A percentile compares a stretch with the other conserved stretches of the same genome.
Evolutionary conservation across 1,140 invertebrate genomes (phyloP).

Genomic region (Hypothenemus hampei): DNA sequence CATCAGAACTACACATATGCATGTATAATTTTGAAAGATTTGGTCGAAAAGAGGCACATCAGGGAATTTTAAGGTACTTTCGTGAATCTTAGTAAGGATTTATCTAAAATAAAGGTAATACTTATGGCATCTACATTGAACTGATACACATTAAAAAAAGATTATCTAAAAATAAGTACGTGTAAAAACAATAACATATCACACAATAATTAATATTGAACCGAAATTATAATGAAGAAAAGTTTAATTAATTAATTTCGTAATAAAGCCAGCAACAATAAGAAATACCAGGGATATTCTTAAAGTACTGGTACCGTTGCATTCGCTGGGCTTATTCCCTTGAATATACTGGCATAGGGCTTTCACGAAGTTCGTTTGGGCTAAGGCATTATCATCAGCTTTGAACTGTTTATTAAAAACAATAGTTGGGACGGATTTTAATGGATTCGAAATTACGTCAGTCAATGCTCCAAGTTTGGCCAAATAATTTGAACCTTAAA

Average conservation of each 20-base stretch:
- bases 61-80: no score
- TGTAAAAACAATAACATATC: no score
- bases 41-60: no score
- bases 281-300: conserved; percentile 14
- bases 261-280: conserved; percentile 3
- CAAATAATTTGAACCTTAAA: conserved; percentile 40
- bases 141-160: no score
- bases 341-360: conserved; percentile 37
- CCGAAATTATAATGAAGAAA: no score
- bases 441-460: conserved; percentile 42
- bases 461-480: conserved; percentile 47
- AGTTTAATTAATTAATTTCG: conserved; percentile 17
- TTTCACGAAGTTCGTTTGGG: conserved; percentile 38
- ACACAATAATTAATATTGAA: no score
- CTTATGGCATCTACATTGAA: no score
- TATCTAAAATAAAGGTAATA: no score
- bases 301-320: conserved; percentile 25
- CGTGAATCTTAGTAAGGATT: no score
- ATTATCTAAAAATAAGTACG: no score
- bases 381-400: conserved; percentile 33
- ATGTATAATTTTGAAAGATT: no score
- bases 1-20: no score
- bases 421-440: conserved; percentile 51
- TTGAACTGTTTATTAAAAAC: conserved; percentile 46
- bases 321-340: conserved; percentile 34